Percentiles rank a stretch among this genome's conserved stretches.
Evolutionary conservation across 2,113 vertebrate genomes (phyloP).

Genomic region (Vicugna pacos): DNA sequence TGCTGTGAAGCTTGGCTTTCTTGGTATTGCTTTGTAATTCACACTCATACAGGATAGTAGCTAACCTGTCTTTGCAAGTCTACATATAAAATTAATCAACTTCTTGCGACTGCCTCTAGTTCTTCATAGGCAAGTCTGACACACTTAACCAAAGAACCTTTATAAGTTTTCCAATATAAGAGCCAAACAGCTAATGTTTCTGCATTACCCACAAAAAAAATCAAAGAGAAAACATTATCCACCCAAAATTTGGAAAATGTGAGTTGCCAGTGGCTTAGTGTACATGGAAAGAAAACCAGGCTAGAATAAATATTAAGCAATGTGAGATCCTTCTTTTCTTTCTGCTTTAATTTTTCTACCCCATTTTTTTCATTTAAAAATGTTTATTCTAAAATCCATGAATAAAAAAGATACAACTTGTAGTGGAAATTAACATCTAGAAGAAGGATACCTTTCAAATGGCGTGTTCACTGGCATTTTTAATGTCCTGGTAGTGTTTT

Average conservation of each 20-base stretch:
- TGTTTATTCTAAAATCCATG: background rate
- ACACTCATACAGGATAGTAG: constrained; percentile 32
- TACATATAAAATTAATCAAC: constrained; percentile 74
- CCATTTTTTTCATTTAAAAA: constrained; percentile 38
- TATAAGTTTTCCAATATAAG: constrained; percentile 81
- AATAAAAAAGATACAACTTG: background rate
- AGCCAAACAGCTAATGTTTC: constrained; percentile 81
- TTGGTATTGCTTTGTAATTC: constrained; percentile 25
- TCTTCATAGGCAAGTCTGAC: constrained; percentile 85
- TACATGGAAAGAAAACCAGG: constrained; percentile 65
- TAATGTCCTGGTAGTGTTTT: background rate
- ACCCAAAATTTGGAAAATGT: constrained; percentile 80
- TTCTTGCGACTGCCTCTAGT: constrained; percentile 48
- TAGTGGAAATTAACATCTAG: constrained; percentile 48
- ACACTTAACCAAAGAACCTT: constrained; percentile 82
- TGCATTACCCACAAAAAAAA: constrained; percentile 76
- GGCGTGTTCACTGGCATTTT: background rate
- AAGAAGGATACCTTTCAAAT: constrained; percentile 42
- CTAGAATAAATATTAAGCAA: constrained; percentile 64
- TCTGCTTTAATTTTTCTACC: constrained; percentile 52
- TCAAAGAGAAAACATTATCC: constrained; percentile 83
- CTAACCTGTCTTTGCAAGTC: constrained; percentile 76
- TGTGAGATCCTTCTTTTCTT: constrained; percentile 20
- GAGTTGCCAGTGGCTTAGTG: constrained; percentile 38
- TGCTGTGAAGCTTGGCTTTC: constrained; percentile 19